Conservation (phyloP, 2,797 vertebrate genomes). For the Parauchenoglanis ngamensis region DNA sequence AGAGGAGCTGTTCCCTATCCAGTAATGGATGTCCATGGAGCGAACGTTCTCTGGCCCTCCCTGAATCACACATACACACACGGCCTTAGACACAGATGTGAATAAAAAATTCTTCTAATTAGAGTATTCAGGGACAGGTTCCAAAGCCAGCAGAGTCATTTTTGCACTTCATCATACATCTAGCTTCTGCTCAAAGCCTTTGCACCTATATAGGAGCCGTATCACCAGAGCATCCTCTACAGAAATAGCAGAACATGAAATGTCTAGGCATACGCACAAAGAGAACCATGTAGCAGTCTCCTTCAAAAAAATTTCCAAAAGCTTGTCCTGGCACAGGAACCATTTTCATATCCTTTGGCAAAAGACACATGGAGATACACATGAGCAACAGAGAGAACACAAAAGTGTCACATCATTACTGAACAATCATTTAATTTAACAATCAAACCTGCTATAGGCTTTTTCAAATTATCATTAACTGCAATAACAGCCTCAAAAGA, state of each 20-base stretch:
- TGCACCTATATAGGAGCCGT: background rate
- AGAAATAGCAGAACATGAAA: background rate
- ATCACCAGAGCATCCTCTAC: background rate
- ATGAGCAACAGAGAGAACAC: background rate
- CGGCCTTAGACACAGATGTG: background rate
- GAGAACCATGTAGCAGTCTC: slow-evolving; percentile 88
- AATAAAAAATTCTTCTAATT: background rate
- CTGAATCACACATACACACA: slow-evolving; percentile 56
- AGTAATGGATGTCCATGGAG: slow-evolving; percentile 82
- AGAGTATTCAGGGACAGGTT: background rate
- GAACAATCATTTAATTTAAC: background rate
- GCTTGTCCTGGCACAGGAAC: slow-evolving; percentile 77
- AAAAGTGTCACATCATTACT: background rate
- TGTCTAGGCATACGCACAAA: slow-evolving; percentile 74
- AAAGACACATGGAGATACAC: background rate
- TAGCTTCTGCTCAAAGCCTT: background rate
- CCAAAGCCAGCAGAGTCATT: background rate
- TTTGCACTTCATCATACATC: background rate
- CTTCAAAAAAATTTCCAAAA: slow-evolving; percentile 89
- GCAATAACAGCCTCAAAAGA: background rate
- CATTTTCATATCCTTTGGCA: slow-evolving; percentile 86
- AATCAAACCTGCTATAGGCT: background rate
- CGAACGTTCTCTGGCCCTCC: slow-evolving; percentile 64
- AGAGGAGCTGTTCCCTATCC: slow-evolving; percentile 84
- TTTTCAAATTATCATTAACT: background rate